Conservation (phyloP, 1,140 invertebrate species). For the Lepidurus apus region DNA sequence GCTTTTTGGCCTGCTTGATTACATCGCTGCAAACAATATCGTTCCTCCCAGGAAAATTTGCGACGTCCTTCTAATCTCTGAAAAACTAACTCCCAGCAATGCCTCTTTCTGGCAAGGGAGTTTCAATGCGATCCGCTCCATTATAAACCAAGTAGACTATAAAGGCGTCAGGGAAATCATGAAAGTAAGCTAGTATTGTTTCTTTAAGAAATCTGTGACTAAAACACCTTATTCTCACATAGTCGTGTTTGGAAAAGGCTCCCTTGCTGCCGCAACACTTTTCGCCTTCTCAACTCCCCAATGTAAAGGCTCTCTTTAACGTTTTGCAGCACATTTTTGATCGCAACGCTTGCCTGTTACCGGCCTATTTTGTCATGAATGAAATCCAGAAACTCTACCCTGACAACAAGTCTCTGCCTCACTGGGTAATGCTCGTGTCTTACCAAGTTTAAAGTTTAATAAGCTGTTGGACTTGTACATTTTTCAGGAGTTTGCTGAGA, state of each 20-base stretch:
- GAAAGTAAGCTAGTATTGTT: slow-evolving; percentile 57
- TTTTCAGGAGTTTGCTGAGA: slow-evolving; percentile 68
- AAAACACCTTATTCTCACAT: slow-evolving; percentile 26
- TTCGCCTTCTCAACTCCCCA: slow-evolving; percentile 69
- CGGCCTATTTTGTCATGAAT: slow-evolving; percentile 75
- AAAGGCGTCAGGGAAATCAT: slow-evolving; percentile 89
- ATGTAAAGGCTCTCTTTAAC: slow-evolving; percentile 69
- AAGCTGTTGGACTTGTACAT: slow-evolving; percentile 32
- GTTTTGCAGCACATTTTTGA: slow-evolving; percentile 86
- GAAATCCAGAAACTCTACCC: slow-evolving; percentile 85
- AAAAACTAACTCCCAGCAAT: slow-evolving; percentile 47
- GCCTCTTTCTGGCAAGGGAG: slow-evolving; percentile 63
- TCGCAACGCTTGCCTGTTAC: slow-evolving; percentile 81
- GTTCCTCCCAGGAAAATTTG: slow-evolving; percentile 55
- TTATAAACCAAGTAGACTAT: slow-evolving; percentile 87
- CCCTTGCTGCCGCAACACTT: slow-evolving; percentile 66
- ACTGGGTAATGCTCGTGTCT: slow-evolving; percentile 65
- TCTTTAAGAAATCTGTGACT: background rate
- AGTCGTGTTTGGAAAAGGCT: slow-evolving; percentile 81
- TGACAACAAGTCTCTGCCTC: slow-evolving; percentile 73
- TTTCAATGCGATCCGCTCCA: slow-evolving; percentile 75
- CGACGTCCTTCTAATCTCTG: slow-evolving; percentile 48
- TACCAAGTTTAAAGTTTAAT: background rate
- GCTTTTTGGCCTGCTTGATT: slow-evolving; percentile 64
- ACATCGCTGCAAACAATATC: slow-evolving; percentile 60